Conservation (phyloP, 2,113 vertebrate species). For the Chitala chitala region DNA sequence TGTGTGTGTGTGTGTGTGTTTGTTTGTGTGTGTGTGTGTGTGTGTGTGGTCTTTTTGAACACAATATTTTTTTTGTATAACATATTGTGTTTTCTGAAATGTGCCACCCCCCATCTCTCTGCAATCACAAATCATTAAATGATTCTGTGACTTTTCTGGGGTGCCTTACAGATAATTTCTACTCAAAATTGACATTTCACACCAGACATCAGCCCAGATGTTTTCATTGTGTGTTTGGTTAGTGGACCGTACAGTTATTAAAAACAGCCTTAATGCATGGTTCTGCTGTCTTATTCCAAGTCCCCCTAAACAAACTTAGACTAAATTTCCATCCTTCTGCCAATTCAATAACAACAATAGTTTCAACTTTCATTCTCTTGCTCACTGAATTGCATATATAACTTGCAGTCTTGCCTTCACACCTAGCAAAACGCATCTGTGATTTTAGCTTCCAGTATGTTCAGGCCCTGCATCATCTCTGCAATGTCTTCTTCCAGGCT, state of each 20-base stretch:
- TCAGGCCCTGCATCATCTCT: background rate
- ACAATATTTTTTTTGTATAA: too few species aligned
- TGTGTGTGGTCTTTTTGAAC: too few species aligned
- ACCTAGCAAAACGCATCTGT: background rate
- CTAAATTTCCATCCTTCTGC: background rate
- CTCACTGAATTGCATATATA: conserved; percentile 3
- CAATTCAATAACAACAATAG: background rate
- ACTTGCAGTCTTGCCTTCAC: background rate
- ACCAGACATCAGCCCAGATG: background rate
- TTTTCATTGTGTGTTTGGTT: background rate
- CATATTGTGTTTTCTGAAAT: too few species aligned
- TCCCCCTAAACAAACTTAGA: background rate
- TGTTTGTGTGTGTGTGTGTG: too few species aligned
- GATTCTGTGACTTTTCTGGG: background rate
- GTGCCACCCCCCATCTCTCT: too few species aligned
- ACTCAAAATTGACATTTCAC: background rate
- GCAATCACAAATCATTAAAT: too few species aligned
- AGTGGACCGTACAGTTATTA: too few species aligned
- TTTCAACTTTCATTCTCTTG: background rate
- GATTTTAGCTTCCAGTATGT: background rate
- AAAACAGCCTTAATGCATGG: too few species aligned
- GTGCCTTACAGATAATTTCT: too few species aligned
- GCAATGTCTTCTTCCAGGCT: background rate
- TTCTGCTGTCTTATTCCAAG: background rate
- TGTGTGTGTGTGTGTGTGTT: background rate